A percentile compares a stretch with the other conserved stretches of the same genome.
These are phyloP conservation scores for Pseudomugil tenellus DNA, from an alignment of 2,797 vertebrate genomes.

Conservation along the genomic window DNA sequence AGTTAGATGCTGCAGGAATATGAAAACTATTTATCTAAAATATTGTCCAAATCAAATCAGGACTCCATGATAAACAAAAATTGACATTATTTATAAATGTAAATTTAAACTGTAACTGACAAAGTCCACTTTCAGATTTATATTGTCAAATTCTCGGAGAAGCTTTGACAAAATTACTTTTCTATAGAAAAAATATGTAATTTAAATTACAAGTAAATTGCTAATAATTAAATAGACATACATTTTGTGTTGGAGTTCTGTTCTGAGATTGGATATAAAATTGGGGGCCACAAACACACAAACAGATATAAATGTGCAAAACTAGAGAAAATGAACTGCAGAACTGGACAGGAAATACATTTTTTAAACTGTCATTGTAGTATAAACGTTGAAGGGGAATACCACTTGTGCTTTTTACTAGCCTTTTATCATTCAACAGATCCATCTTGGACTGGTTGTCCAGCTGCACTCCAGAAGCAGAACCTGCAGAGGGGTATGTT, in stretches of 20 bases:
- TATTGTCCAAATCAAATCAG: conserved; percentile 33
- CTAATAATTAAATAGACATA: not conserved
- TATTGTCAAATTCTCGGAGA: not conserved
- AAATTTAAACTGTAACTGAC: too few relatives aligned
- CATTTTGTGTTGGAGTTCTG: conserved; percentile 57
- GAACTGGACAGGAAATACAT: conserved; percentile 66
- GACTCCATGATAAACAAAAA: conserved; percentile 52
- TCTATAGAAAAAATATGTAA: not conserved
- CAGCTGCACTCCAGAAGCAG: conserved; percentile 78
- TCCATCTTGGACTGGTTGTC: conserved; percentile 81
- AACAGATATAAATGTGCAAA: conserved; percentile 10
- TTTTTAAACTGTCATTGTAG: conserved; percentile 77
- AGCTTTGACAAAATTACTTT: not conserved
- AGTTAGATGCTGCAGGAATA: not conserved
- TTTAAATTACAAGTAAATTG: not conserved
- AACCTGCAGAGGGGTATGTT: conserved; percentile 72
- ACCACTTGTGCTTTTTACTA: conserved; percentile 94
- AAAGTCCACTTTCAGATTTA: not conserved
- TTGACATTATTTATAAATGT: conserved; percentile 13
- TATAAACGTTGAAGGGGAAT: conserved; percentile 85
- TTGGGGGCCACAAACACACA: conserved; percentile 2
- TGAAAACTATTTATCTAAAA: not conserved
- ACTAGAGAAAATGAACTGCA: conserved; percentile 60
- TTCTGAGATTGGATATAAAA: conserved; percentile 27
- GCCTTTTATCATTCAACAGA: conserved; percentile 91